Base-by-base conservation (phyloP, 2,888 invertebrate genomes). In the Ophioninae sp. region DNA sequence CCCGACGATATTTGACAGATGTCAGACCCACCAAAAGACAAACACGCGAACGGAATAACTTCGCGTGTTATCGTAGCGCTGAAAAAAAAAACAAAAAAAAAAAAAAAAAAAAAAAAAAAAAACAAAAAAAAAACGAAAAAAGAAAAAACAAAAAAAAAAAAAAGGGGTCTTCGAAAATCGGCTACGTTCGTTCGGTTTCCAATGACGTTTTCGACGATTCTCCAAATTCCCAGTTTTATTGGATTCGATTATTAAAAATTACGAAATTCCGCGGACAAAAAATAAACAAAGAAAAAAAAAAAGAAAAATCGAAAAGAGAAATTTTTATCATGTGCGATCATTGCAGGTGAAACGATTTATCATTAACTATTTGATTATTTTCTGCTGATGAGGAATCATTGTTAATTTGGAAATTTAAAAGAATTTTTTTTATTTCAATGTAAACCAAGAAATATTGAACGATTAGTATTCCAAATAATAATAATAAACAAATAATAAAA, bases 241-340 rank as follows among this genome's bases (percentile, higher is more conserved):
- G 0, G 64, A 44, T 64, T 41, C 13, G 8, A 17, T 56, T n/a
- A 30, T 39, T 13, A 3, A 39, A 56, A 57, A 17, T 75, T 67
- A 3, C 21, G 7, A 7, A 37, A 3, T 20, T 21, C 59, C 37
- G 37, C 10, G n/a, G n/a, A n/a, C n/a, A n/a, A 37, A 59, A 20
- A 17, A 21, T 20, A n/a, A 65, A 10, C 13, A 67, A 17, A 37
- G 6, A 13, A 21, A 30, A 3, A 30, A 30, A 3, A 30, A 30
- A 30, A 30, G 3, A 30, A 30, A 30, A 30, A 30, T 30, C 23
- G 7, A 21, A 56, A 57, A 65, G 17, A 65, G 37, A 75, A 65
- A 56, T n/a, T 81, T 70, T 85, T 6, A 84, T 13, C 56, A 88
- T 88, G 88, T 88, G 88, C 62, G 87, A 88, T 21, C 88, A 88